Evolutionary conservation across 2,797 vertebrate genomes (phyloP).

Genomic region (Sebastes umbrosus): DNA sequence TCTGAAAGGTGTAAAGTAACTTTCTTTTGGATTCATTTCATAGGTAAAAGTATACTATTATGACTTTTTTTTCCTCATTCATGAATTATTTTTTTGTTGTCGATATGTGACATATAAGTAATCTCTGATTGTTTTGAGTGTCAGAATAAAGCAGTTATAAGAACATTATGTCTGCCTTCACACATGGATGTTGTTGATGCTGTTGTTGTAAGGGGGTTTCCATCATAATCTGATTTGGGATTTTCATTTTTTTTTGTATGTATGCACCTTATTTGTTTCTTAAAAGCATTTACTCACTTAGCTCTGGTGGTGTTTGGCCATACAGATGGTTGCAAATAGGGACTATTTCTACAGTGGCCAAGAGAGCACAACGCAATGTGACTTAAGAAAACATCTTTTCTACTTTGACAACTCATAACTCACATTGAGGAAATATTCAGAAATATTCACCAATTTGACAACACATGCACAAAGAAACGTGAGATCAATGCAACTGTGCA

Average conservation of each 20-base stretch:
- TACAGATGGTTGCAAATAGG: not conserved
- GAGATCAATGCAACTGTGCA: not conserved
- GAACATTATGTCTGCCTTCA: slow-evolving; percentile 61
- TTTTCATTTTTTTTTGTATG: not conserved
- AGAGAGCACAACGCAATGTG: not conserved
- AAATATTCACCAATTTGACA: not conserved
- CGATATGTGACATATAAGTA: slow-evolving; percentile 78
- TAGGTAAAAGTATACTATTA: slow-evolving; percentile 66
- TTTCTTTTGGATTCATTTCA: slow-evolving; percentile 68
- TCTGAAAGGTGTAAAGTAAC: slow-evolving; percentile 74
- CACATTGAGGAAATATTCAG: not conserved
- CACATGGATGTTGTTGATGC: slow-evolving; percentile 53
- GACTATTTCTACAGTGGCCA: not conserved
- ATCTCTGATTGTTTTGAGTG: slow-evolving; percentile 81
- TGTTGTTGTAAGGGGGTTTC: not conserved
- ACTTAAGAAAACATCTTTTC: not conserved
- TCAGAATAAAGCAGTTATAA: slow-evolving; percentile 79
- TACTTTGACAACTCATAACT: not conserved
- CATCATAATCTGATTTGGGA: not conserved
- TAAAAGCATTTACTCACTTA: not conserved
- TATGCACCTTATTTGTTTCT: not conserved
- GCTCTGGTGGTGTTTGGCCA: not conserved
- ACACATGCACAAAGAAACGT: rapidly evolving
- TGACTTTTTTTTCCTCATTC: slow-evolving; percentile 53
- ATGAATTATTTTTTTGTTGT: slow-evolving; percentile 74